Evolutionary conservation across 2,113 vertebrate species (phyloP), one percentile per base, ranked within the genome.

Genomic region (Etheostoma cragini): DNA sequence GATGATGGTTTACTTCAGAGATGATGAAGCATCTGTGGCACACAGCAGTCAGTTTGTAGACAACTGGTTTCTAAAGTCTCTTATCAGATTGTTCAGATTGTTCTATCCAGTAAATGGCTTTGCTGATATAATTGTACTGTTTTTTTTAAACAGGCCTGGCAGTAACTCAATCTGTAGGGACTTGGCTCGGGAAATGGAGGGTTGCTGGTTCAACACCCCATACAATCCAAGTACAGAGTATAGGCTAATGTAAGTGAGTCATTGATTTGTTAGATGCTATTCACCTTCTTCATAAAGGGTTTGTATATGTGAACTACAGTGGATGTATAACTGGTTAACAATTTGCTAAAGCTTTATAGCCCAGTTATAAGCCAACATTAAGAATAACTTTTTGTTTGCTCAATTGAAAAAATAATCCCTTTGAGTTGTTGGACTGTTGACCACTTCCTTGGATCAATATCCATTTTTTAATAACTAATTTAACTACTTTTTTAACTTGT

Each of bases 11-110:
- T 22, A 46, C 46, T 13, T 45, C 30, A 50, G 69, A 80, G 42
- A 66, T 35, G 35, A 62, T n/a, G 8, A 3, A 42, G n/a, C 65
- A 70, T 62, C 73, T 76, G 58, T 33, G 53, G 6, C 65, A 15
- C 64, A 15, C 38, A 13, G 22, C 21, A 15, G 24, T 30, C n/a
- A 70, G 2, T 50, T 63, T 65, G 42, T 14, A 49, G 24, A 75
- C 21, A 35, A 13, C 5, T 30, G 13, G 22, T 46, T 14, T 62
- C 3, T 10, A 10, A 45, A 64, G 16, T 61, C 8, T 35, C 1
- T 35, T 4, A 14, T 63, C 14, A 35, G 38, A 42, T 8, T 26
- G 1, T 13, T 49, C 2, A 69, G 15, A 70, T 8, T 26, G 1
- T 14, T 24, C 13, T 7, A 52, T 35, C 26, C 47, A 33, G 52